Evolutionary conservation across 2,888 invertebrate species (phyloP).

Genomic region (Papilio elwesi): DNA sequence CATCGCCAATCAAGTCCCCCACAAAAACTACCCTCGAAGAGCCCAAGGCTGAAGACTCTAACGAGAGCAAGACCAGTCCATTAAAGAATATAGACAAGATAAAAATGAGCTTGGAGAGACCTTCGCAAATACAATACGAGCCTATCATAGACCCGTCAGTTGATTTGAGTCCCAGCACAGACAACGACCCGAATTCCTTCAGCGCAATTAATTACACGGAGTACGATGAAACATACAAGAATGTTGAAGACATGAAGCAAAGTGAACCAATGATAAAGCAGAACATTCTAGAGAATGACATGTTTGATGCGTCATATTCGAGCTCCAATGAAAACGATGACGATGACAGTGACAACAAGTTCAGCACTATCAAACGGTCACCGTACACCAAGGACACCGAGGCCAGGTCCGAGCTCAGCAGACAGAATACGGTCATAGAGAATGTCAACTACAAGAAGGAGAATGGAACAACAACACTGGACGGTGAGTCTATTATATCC

Average conservation of each 20-base stretch:
- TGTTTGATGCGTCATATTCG: slow-evolving; percentile 79
- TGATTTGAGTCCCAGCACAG: slow-evolving; percentile 75
- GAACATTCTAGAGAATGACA: slow-evolving; percentile 81
- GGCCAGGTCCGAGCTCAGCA: slow-evolving; percentile 63
- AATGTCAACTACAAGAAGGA: slow-evolving; percentile 79
- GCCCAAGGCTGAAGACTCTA: slow-evolving; percentile 44
- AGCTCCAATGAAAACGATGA: slow-evolving; percentile 84
- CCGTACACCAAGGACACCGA: slow-evolving; percentile 84
- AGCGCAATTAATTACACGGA: slow-evolving; percentile 70
- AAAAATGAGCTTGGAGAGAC: slow-evolving; percentile 76
- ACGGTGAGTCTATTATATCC: slow-evolving; percentile 68
- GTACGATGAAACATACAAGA: slow-evolving; percentile 61
- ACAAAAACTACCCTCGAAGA: slow-evolving; percentile 52
- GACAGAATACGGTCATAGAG: slow-evolving; percentile 81
- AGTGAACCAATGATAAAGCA: slow-evolving; percentile 81
- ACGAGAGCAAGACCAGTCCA: slow-evolving; percentile 69
- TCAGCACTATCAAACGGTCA: slow-evolving; percentile 88
- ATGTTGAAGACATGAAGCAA: slow-evolving; percentile 64
- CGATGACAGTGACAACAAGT: slow-evolving; percentile 88
- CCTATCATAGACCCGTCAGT: slow-evolving; percentile 74
- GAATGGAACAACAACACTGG: slow-evolving; percentile 73
- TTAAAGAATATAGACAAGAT: slow-evolving; percentile 81
- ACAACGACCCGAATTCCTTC: slow-evolving; percentile 69
- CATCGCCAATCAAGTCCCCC: slow-evolving; percentile 58
- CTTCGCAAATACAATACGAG: slow-evolving; percentile 80